phyloP scores from a whole-genome alignment of 2,113 vertebrate genomes.

The Cottus gobio region DNA sequence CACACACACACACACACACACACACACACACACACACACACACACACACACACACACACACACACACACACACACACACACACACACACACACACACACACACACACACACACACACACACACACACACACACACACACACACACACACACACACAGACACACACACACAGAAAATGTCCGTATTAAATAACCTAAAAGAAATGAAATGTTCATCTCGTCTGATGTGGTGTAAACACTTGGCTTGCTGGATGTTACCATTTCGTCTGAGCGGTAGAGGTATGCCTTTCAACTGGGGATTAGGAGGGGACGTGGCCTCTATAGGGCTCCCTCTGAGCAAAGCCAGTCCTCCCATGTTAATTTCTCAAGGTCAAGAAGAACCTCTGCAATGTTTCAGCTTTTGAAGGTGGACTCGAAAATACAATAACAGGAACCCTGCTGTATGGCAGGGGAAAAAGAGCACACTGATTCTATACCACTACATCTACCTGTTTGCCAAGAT shows the following conservation, averaged over 20 bases:
- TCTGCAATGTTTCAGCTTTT: slow-evolving; percentile 72
- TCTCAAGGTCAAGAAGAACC: slow-evolving; percentile 79
- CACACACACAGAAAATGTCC: slow-evolving; percentile 8
- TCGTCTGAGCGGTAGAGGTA: slow-evolving; percentile 53
- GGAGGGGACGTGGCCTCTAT: slow-evolving; percentile 68
- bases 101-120: not conserved
- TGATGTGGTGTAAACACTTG: slow-evolving; percentile 44
- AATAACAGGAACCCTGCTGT: slow-evolving; percentile 78
- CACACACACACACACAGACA: not conserved
- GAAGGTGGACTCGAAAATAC: slow-evolving; percentile 76
- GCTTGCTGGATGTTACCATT: slow-evolving; percentile 45
- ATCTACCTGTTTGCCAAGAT: slow-evolving; percentile 58
- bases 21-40: not conserved
- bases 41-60: not conserved
- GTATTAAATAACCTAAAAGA: slow-evolving; percentile 33
- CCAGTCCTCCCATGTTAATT: slow-evolving; percentile 79
- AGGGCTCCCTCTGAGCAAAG: slow-evolving; percentile 71
- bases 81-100: not conserved
- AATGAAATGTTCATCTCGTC: not conserved
- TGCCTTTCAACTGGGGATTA: slow-evolving; percentile 76
- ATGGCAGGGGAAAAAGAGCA: slow-evolving; percentile 41
- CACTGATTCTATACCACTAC: slow-evolving; percentile 43
- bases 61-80: not conserved
- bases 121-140: not conserved
- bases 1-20: no score